phyloP scores from a whole-genome alignment of 2,797 vertebrate genomes.

The Menidia menidia region DNA sequence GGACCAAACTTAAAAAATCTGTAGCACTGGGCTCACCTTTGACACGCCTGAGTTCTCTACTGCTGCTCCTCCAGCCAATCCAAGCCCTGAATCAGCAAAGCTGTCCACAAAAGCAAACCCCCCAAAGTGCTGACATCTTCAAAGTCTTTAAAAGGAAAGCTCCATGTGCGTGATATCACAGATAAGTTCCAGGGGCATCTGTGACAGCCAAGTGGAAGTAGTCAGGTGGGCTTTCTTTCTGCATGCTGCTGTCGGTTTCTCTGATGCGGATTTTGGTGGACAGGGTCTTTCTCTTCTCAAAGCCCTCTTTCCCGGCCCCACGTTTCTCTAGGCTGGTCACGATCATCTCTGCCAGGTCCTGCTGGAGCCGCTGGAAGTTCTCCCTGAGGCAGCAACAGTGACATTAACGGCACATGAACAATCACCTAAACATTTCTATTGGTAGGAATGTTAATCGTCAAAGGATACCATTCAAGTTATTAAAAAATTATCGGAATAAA shows the following conservation, averaged over 20 bases:
- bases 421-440: background rate
- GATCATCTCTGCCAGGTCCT: slow-evolving; percentile 93
- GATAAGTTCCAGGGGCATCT: slow-evolving; percentile 79
- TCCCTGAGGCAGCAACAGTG: slow-evolving; percentile 79
- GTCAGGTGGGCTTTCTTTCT: slow-evolving; percentile 83
- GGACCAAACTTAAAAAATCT: background rate
- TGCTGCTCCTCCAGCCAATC: background rate
- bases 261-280: slow-evolving; percentile 83
- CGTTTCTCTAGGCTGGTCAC: slow-evolving; percentile 85
- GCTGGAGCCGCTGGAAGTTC: slow-evolving; percentile 92
- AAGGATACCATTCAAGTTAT: too few relatives aligned
- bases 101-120: background rate
- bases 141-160: background rate
- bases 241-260: slow-evolving; percentile 74
- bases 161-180: slow-evolving; percentile 48
- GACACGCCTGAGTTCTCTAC: background rate
- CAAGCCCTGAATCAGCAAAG: slow-evolving; percentile 1
- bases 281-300: slow-evolving; percentile 76
- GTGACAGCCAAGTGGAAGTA: slow-evolving; percentile 91
- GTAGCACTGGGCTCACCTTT: background rate
- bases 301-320: slow-evolving; percentile 56
- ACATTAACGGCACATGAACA: background rate
- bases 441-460: too few relatives aligned
- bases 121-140: background rate
- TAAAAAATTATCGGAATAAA: too few relatives aligned